phyloP scores from a whole-genome alignment of 2,888 invertebrate genomes.

The Dryobotodes eremita region DNA sequence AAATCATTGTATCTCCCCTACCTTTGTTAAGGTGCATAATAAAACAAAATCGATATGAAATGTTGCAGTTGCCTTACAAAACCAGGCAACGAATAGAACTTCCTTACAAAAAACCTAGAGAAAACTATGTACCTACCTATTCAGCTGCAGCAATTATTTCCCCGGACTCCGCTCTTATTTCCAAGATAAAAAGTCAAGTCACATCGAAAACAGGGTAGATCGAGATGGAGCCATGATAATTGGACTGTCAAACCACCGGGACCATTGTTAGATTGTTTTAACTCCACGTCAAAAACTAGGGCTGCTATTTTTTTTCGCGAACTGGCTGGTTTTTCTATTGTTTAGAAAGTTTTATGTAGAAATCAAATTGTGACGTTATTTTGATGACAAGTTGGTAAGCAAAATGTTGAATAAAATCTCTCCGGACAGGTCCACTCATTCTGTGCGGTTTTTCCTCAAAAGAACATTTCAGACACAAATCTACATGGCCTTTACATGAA shows the following conservation, averaged over 20 bases:
- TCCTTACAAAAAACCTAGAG: conserved; percentile 25
- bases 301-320: neutral
- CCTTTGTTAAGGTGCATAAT: neutral
- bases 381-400: no score
- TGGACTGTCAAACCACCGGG: conserved; percentile 76
- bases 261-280: conserved; percentile 67
- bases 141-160: conserved; percentile 75
- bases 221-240: conserved; percentile 73
- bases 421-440: no score
- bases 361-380: neutral
- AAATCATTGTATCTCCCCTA: neutral
- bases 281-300: conserved; percentile 54
- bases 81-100: conserved; percentile 11
- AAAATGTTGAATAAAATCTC: neutral
- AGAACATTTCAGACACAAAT: no score
- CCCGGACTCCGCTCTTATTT: conserved; percentile 68
- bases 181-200: conserved; percentile 68
- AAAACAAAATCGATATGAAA: conserved; percentile 15
- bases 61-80: conserved; percentile 6
- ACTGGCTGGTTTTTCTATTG: conserved; percentile 26
- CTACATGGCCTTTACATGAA: no score
- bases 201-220: conserved; percentile 71
- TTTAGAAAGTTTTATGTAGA: conserved; percentile 4
- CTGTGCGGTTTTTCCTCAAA: no score
- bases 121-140: conserved; percentile 70